Conservation (phyloP, 1,140 invertebrate species). For the Diachasma alloeum region DNA sequence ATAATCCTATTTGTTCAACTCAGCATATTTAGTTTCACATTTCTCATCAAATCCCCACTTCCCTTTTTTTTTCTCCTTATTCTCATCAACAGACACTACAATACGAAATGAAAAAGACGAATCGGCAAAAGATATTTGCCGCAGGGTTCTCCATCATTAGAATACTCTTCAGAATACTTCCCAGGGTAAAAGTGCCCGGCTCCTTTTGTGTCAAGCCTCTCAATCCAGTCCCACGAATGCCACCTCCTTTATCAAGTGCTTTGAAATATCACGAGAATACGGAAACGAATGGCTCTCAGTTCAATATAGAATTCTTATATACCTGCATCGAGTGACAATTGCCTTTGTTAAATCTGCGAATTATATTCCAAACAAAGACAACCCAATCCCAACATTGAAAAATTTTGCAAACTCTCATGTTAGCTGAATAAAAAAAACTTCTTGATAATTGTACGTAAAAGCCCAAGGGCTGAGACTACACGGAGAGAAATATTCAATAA, state of each 20-base stretch:
- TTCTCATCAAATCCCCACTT: not conserved
- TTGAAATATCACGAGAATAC: not conserved
- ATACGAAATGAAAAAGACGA: not conserved
- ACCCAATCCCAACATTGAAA: too few relatives aligned
- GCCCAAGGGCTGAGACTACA: too few relatives aligned
- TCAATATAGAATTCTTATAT: not conserved
- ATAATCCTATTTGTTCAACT: too few relatives aligned
- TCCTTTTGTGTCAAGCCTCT: not conserved
- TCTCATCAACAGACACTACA: not conserved
- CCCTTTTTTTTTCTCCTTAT: not conserved
- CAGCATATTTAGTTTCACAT: not conserved
- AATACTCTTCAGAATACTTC: not conserved
- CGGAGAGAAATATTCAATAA: too few relatives aligned
- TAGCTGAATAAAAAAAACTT: too few relatives aligned
- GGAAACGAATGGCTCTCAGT: not conserved
- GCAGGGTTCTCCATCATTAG: not conserved
- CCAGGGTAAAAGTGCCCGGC: not conserved
- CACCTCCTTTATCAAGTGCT: not conserved
- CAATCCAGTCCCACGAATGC: not conserved
- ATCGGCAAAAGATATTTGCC: constrained; percentile 3
- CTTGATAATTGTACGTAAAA: too few relatives aligned
- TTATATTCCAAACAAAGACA: too few relatives aligned
- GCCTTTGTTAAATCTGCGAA: not conserved
- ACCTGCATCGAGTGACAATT: not conserved
- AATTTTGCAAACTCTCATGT: too few relatives aligned